Conservation (phyloP, 2,888 invertebrate species). For the Dascillus cervinus region DNA sequence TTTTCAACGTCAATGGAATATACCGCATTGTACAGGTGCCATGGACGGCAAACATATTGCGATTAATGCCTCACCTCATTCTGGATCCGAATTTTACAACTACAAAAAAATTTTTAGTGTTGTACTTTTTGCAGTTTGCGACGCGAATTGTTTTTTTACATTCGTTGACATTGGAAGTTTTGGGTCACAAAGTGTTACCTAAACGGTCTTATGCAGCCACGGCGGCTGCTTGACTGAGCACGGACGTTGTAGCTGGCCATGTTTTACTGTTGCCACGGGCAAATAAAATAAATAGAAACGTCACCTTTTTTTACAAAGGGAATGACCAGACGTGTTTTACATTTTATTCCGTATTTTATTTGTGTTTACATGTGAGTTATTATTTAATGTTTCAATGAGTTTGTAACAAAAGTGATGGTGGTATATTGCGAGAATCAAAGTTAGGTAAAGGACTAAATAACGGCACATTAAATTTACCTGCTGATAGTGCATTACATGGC, state of each 20-base stretch:
- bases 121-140: slow-evolving; percentile 27
- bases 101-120: slow-evolving; percentile 29
- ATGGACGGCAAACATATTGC: slow-evolving; percentile 28
- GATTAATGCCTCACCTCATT: slow-evolving; percentile 23
- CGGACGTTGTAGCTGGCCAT: too few relatives aligned
- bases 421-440: slow-evolving; percentile 18
- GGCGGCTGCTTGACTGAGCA: too few relatives aligned
- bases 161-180: slow-evolving; percentile 27
- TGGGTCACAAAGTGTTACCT: slow-evolving; percentile 26
- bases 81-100: slow-evolving; percentile 27
- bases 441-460: slow-evolving; percentile 15
- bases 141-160: slow-evolving; percentile 27
- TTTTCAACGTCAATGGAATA: slow-evolving; percentile 20
- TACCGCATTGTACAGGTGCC: slow-evolving; percentile 24
- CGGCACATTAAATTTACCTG: slow-evolving; percentile 19
- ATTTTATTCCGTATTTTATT: too few relatives aligned
- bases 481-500: slow-evolving; percentile 19
- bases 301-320: too few relatives aligned
- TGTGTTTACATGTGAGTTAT: too few relatives aligned
- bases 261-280: too few relatives aligned
- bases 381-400: too few relatives aligned
- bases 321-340: too few relatives aligned
- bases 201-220: too few relatives aligned
- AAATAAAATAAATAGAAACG: too few relatives aligned
- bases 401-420: too few relatives aligned